Base-by-base conservation (phyloP, 2,797 vertebrate species). In the Bryconaethiops microstoma region DNA sequence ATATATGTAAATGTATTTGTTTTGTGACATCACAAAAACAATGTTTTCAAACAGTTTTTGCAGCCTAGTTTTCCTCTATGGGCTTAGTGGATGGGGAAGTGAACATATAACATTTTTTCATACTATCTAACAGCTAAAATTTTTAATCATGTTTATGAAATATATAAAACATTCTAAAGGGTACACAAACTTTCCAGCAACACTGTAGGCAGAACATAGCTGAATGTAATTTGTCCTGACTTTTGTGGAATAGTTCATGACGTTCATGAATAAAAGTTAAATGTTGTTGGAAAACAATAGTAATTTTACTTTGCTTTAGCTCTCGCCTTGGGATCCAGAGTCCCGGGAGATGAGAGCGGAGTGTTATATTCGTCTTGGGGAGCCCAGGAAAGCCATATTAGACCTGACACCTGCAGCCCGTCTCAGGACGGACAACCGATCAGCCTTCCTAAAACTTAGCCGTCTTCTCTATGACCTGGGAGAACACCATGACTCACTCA, bases 321-420 rank as follows among this genome's bases (percentile, higher is more conserved):
- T 95, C 55, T 94, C 94, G 35, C 95, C 95, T 0, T 96, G 95
- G 95, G 93, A 95, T 82, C 94, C 95, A 0, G 94, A 94, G 69
- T 91, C 91, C 0, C 91, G 95, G 60, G 95, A 96, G 90, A 92
- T 95, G 2, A 92, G 95, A 0, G 94, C 95, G 0, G 95, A 96
- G 5, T 95, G 95, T 67, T 93, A 90, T 89, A 91, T 95, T 62
- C 89, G 89, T 4, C 91, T 95, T 35, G 95, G 95, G 0, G 94
- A 96, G 23, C 91, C 93, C 0, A 90, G 91, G 78, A 95, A 95
- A 78, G 95, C 95, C 85, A 95, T 96, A 87, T 92, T 93, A 90
- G 95, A 96, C 63, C 92, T 96, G 40, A 91, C 91, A 0, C 95
- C 95, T 0, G 91, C 95, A 0, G 93, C 94, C 0, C 89, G 92